These are phyloP conservation scores for Macrophya alboannulata DNA, from an alignment of 2,888 invertebrate species.

Conservation along the genomic window DNA sequence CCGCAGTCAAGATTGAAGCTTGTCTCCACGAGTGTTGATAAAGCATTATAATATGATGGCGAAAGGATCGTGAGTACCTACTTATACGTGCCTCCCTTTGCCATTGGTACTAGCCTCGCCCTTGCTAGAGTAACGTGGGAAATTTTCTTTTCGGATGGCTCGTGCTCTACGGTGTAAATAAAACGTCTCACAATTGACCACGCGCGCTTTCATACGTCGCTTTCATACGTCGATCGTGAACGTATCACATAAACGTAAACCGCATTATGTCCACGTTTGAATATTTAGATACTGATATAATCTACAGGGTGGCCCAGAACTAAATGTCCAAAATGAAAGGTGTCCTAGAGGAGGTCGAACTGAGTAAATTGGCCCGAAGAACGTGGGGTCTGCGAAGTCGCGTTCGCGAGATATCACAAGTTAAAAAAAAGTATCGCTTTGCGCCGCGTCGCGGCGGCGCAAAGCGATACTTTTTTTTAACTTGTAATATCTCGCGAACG, in stretches of 20 bases:
- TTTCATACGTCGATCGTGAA: too few relatives aligned
- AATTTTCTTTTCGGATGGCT: not conserved
- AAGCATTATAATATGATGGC: conserved; percentile 10
- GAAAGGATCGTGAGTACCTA: not conserved
- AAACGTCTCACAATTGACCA: not conserved
- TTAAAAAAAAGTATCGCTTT: too few relatives aligned
- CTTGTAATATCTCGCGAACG: too few relatives aligned
- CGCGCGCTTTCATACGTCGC: too few relatives aligned
- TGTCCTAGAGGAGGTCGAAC: too few relatives aligned
- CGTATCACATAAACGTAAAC: not conserved
- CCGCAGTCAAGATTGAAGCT: not conserved
- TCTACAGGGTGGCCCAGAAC: too few relatives aligned
- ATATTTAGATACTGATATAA: not conserved
- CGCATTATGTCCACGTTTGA: not conserved
- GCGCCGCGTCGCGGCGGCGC: too few relatives aligned
- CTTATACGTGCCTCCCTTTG: not conserved
- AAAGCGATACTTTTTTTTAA: too few relatives aligned
- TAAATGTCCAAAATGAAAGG: too few relatives aligned
- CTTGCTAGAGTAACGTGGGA: conserved; percentile 49
- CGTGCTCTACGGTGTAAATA: conserved; percentile 1
- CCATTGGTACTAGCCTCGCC: conserved; percentile 27
- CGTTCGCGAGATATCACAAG: too few relatives aligned
- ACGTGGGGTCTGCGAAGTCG: too few relatives aligned
- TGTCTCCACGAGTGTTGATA: not conserved
- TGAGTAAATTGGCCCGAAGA: too few relatives aligned